Percentiles rank a stretch among this genome's conserved stretches.
Evolutionary conservation across 2,888 invertebrate genomes (phyloP).

Genomic region (Glaucopsyche alexis): DNA sequence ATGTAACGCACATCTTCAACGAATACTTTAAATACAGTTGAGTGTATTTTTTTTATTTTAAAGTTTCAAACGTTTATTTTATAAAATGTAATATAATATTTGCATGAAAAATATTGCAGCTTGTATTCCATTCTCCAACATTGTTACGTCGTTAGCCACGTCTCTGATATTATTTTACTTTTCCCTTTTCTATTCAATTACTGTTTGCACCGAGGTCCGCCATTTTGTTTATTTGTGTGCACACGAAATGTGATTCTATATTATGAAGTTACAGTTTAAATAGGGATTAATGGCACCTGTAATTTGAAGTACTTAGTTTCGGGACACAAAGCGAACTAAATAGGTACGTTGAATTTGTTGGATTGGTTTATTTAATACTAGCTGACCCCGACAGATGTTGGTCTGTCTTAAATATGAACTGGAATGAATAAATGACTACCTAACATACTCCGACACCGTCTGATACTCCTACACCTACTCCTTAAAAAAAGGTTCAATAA

Average conservation of each 20-base stretch:
- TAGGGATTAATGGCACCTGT: background rate
- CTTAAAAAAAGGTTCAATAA: too few relatives aligned
- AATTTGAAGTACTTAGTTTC: background rate
- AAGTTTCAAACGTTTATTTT: background rate
- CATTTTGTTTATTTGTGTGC: slow-evolving; percentile 5
- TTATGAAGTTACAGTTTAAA: background rate
- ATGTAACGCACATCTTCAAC: too few relatives aligned
- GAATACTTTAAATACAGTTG: too few relatives aligned
- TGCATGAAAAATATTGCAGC: slow-evolving; percentile 4
- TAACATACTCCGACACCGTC: too few relatives aligned
- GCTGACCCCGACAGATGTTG: too few relatives aligned
- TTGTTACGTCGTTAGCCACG: background rate
- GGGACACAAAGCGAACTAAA: background rate
- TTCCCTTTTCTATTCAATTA: slow-evolving; percentile 13
- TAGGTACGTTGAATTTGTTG: background rate
- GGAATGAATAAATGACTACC: too few relatives aligned
- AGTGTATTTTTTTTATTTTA: background rate
- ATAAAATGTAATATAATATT: slow-evolving; percentile 1
- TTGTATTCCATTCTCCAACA: background rate
- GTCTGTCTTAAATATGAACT: too few relatives aligned
- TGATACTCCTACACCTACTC: too few relatives aligned
- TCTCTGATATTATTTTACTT: slow-evolving; percentile 12
- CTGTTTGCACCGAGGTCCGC: background rate
- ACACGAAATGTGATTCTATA: background rate
- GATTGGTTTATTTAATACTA: background rate